Evolutionary conservation across 1,140 invertebrate species (phyloP).

Genomic region (Tribolium madens): DNA sequence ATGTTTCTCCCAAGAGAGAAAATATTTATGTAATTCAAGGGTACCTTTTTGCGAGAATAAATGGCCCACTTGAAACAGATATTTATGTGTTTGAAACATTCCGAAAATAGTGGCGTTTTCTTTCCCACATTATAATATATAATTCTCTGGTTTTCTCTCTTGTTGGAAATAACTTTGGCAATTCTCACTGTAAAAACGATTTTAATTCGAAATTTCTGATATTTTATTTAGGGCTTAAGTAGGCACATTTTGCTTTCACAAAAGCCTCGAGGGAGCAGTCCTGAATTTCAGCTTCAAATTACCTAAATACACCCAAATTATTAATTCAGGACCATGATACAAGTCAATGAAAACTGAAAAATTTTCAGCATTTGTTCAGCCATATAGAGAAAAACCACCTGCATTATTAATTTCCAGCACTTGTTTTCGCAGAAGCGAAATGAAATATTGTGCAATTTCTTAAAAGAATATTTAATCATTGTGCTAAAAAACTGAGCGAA

Average conservation of each 20-base stretch:
- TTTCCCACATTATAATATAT: neutral
- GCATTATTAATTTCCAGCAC: neutral
- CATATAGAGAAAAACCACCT: neutral
- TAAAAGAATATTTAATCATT: neutral
- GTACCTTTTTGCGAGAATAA: neutral
- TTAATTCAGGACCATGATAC: neutral
- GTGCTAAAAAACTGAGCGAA: neutral
- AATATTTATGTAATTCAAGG: neutral
- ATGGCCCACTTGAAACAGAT: neutral
- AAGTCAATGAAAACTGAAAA: neutral
- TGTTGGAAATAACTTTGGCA: neutral
- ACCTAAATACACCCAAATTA: neutral
- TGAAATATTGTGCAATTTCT: neutral
- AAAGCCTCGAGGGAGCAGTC: neutral
- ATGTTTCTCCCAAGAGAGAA: neutral
- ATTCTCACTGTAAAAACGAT: neutral
- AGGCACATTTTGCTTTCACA: neutral
- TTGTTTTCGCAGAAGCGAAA: neutral
- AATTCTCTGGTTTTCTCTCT: neutral
- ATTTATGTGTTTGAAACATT: neutral
- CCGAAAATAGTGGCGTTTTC: neutral
- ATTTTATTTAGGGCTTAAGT: neutral
- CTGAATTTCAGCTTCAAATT: neutral
- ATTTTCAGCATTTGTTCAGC: neutral
- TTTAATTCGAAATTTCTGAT: neutral